These are phyloP conservation scores for Antheraea mylitta DNA, from an alignment of 1,140 invertebrate species.

Conservation along the genomic window DNA sequence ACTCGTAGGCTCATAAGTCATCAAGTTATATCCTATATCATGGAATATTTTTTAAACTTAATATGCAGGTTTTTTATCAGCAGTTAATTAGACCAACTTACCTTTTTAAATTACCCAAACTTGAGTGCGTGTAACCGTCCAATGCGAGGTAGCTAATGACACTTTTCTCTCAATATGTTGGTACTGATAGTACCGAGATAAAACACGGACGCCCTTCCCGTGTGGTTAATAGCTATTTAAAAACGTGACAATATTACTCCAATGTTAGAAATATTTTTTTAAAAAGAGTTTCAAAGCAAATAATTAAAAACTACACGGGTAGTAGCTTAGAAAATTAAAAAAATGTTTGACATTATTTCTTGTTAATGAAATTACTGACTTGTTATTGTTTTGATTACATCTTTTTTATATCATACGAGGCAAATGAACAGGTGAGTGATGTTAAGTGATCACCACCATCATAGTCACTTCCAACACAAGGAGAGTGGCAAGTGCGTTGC, in stretches of 20 bases:
- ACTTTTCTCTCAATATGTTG: slow-evolving; percentile 10
- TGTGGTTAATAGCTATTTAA: slow-evolving; percentile 5
- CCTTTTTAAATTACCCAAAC: not conserved
- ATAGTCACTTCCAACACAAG: too few species aligned
- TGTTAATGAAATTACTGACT: too few species aligned
- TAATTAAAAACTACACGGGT: not conserved
- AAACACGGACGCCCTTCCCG: slow-evolving; percentile 14
- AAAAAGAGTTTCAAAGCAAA: not conserved
- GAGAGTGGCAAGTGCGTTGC: too few species aligned
- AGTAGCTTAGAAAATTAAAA: not conserved
- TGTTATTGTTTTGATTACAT: too few species aligned
- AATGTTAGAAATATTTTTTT: not conserved
- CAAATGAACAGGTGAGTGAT: too few species aligned
- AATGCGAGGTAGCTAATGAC: not conserved
- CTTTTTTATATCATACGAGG: too few species aligned
- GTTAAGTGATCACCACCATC: too few species aligned
- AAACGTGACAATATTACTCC: slow-evolving; percentile 15
- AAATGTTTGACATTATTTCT: not conserved
- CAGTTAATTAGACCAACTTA: too few species aligned
- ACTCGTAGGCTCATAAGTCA: too few species aligned
- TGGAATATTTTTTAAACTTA: too few species aligned
- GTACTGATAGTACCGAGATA: slow-evolving; percentile 19
- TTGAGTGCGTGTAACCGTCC: not conserved
- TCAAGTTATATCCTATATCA: too few species aligned
- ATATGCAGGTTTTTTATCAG: too few species aligned